These are phyloP conservation scores for Meriones psammophilus DNA, from an alignment of 2,797 vertebrate genomes.

Conservation along the genomic window DNA sequence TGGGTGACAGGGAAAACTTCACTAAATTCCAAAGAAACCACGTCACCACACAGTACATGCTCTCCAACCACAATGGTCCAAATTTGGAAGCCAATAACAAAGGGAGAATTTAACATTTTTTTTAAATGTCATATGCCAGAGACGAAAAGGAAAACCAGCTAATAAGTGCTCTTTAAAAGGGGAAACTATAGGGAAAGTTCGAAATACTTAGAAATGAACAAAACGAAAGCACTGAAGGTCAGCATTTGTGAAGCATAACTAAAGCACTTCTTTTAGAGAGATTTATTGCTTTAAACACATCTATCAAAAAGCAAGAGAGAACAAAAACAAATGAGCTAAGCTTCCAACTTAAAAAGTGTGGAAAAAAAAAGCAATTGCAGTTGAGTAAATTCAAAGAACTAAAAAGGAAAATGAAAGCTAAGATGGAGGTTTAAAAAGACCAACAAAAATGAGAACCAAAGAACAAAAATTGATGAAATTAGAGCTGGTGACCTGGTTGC, in stretches of 20 bases:
- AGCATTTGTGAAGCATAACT: conserved; percentile 41
- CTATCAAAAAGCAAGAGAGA: conserved; percentile 74
- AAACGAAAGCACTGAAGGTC: conserved; percentile 51
- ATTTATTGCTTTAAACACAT: conserved; percentile 73
- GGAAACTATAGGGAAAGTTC: conserved; percentile 58
- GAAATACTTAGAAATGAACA: conserved; percentile 57
- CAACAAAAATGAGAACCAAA: background rate
- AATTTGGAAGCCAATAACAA: conserved; percentile 52
- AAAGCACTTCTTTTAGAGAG: conserved; percentile 64
- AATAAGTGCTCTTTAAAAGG: conserved; percentile 41
- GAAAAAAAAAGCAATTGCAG: conserved; percentile 21
- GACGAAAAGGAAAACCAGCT: conserved; percentile 38
- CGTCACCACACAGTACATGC: background rate
- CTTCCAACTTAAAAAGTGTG: conserved; percentile 32
- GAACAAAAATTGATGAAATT: background rate
- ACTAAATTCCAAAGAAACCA: conserved; percentile 61
- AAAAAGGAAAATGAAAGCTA: conserved; percentile 31
- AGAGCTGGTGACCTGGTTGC: background rate
- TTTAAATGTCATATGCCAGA: background rate
- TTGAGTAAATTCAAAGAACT: background rate
- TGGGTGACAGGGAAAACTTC: conserved; percentile 63
- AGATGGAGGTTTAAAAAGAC: conserved; percentile 14
- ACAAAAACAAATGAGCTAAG: conserved; percentile 81
- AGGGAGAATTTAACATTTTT: background rate
- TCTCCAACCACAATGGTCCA: conserved; percentile 1